Evolutionary conservation across 2,888 invertebrate genomes (phyloP), one percentile per base, ranked within the genome.

Genomic region (Epirrhoe tristata): DNA sequence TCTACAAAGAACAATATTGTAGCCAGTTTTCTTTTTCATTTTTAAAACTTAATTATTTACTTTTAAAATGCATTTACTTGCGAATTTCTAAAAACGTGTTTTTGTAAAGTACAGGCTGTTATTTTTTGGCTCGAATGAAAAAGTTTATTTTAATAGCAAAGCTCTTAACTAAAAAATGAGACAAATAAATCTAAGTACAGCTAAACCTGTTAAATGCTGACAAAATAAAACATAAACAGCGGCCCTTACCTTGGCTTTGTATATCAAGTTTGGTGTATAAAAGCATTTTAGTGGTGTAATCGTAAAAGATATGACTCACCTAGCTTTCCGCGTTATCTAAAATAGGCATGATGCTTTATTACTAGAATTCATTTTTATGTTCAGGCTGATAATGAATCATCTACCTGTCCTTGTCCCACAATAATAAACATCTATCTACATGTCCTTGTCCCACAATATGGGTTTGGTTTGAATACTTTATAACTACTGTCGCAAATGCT

Each of bases 231-330:
- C 16, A 24, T 32, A 58, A 63, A 55, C 58, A 50, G 31, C 34
- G 63, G 62, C 58, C 63, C 68, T 65, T 65, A 32, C 56, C 53
- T 66, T 58, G 31, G 58, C 46, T 66, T 69, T 66, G 63, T 64
- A 69, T 66, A 68, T 48, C 46, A 63, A 67, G 66, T 66, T 69
- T 65, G 54, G 66, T 67, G 66, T n/a, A 65, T 62, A 62, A 64
- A 66, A 39, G 58, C 24, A 6, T 56, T 63, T 71, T 70, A 60
- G 70, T 63, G 51, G 53, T n/a, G 12, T 48, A 56, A 60, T 50
- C 61, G 46, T 66, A 69, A 73, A 70, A 56, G 54, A 46, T 61
- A 71, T 66, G 60, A 32, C 56, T 43, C 57, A 50, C 58, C 65
- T 66, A 55, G 48, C 54, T 58, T 64, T 58, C 48, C 39, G 4